A percentile compares a stretch with the other conserved stretches of the same genome.
These are phyloP conservation scores for Hafferia zeledoni DNA, from an alignment of 2,797 vertebrate species.

Conservation along the genomic window DNA sequence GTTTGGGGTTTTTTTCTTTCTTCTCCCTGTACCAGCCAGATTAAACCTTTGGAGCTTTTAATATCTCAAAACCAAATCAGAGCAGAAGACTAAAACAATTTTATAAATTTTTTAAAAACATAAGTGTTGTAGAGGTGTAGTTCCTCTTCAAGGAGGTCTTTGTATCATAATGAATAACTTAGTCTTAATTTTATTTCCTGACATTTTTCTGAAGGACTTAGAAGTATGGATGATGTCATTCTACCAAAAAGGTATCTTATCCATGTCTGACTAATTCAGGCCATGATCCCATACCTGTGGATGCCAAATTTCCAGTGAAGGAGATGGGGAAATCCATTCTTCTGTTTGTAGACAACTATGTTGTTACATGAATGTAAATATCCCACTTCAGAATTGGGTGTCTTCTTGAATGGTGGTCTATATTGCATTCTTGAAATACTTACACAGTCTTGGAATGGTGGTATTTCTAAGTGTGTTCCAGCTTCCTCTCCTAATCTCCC, in stretches of 20 bases:
- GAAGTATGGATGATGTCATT: not conserved
- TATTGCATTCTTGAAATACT: not conserved
- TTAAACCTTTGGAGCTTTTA: not conserved
- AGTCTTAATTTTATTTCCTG: not conserved
- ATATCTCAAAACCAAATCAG: not conserved
- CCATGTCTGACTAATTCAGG: not conserved
- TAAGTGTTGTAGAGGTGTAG: not conserved
- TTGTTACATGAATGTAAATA: not conserved
- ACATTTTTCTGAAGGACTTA: not conserved
- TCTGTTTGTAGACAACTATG: not conserved
- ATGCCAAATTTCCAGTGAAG: not conserved
- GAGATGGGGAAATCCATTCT: not conserved
- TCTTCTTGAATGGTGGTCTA: not conserved
- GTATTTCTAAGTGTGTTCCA: not conserved
- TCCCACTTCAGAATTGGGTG: not conserved
- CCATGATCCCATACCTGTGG: not conserved
- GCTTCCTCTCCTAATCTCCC: not conserved
- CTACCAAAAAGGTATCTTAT: not conserved
- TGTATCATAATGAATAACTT: not conserved
- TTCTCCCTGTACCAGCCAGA: not conserved
- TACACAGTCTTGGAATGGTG: not conserved
- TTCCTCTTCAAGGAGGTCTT: not conserved
- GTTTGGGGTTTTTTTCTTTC: not conserved
- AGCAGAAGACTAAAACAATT: not conserved
- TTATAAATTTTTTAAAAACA: not conserved